These are phyloP conservation scores for Mellilla xanthometata DNA, from an alignment of 2,888 invertebrate genomes.

Conservation along the genomic window DNA sequence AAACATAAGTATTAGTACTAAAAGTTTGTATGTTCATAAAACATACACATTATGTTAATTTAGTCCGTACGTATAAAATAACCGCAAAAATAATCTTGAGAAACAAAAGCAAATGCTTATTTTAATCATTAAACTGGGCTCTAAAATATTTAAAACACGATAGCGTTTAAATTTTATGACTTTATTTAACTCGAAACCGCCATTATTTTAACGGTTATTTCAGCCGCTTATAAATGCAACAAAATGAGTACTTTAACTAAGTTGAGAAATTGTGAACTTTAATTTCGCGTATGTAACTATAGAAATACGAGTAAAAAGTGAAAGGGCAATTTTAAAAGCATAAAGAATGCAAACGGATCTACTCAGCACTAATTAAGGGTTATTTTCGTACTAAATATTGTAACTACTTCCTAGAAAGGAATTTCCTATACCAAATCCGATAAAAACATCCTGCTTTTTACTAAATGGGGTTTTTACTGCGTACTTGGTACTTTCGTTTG, in stretches of 20 bases:
- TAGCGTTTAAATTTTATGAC: conserved; percentile 6
- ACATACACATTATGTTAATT: too few relatives aligned
- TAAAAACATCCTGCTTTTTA: conserved; percentile 22
- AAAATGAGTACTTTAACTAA: not conserved
- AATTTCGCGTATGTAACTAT: not conserved
- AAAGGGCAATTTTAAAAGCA: conserved; percentile 15
- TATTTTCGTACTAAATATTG: conserved; percentile 7
- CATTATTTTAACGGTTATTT: conserved; percentile 13
- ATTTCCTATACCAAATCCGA: conserved; percentile 26
- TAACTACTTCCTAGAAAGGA: conserved; percentile 25
- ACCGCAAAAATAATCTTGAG: too few relatives aligned
- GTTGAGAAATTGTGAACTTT: too few relatives aligned
- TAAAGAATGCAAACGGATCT: conserved; percentile 9
- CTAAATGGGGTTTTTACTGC: conserved; percentile 26
- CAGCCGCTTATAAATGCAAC: conserved; percentile 6
- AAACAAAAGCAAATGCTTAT: not conserved
- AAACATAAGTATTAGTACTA: too few relatives aligned
- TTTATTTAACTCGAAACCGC: conserved; percentile 10
- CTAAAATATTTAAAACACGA: conserved; percentile 2
- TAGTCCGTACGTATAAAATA: too few relatives aligned
- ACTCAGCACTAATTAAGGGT: conserved; percentile 3
- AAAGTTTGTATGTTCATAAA: too few relatives aligned
- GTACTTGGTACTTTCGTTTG: conserved; percentile 26
- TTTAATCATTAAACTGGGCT: not conserved
- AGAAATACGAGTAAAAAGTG: conserved; percentile 9